Percentiles rank a stretch among this genome's conserved stretches.
phyloP scores from a whole-genome alignment of 2,888 invertebrate species.

The Brachypalpus laphriformis region DNA sequence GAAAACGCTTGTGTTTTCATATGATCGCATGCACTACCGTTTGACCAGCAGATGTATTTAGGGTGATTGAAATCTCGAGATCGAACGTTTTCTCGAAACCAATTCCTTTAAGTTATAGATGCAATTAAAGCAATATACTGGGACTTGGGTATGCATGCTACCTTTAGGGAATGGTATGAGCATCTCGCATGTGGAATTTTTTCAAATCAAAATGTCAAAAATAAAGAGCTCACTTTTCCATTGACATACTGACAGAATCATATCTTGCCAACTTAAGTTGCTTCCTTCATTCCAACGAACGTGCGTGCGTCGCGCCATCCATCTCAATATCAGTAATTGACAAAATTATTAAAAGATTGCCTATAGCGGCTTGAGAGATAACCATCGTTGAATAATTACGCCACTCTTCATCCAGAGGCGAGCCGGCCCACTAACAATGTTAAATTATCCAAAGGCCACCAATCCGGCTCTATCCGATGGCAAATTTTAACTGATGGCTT shows the following conservation, averaged over 20 bases:
- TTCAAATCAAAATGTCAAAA: background rate
- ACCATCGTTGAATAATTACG: conserved; percentile 55
- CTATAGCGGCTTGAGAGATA: conserved; percentile 48
- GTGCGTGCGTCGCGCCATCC: background rate
- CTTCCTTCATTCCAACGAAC: no score
- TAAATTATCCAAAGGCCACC: conserved; percentile 65
- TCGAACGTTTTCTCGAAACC: no score
- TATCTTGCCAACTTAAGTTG: background rate
- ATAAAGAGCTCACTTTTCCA: background rate
- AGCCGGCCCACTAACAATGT: conserved; percentile 31
- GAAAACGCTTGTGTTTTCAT: no score
- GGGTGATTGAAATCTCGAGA: no score
- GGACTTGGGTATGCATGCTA: no score
- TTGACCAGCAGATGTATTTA: no score
- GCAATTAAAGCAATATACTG: no score
- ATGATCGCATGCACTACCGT: no score
- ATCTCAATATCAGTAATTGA: conserved; percentile 46
- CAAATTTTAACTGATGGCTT: conserved; percentile 69
- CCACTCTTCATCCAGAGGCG: conserved; percentile 30
- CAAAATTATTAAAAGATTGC: conserved; percentile 48
- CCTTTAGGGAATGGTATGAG: no score
- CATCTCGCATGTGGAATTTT: no score
- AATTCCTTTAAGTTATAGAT: no score
- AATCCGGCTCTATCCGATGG: conserved; percentile 62
- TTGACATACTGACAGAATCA: background rate